Conservation (phyloP, 2,113 vertebrate genomes). For the Lophius piscatorius region DNA sequence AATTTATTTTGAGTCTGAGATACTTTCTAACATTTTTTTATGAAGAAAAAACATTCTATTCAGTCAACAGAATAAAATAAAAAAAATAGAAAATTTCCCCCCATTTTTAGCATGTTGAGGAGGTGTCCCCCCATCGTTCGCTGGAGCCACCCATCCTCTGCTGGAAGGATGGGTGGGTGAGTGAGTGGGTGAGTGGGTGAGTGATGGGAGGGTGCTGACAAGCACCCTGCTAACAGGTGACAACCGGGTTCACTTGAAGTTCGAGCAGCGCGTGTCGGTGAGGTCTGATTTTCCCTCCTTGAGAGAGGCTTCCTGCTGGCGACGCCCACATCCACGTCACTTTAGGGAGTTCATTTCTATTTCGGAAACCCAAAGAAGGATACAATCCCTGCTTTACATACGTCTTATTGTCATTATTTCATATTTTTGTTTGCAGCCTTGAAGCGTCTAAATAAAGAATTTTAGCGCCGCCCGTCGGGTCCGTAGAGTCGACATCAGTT, state of each 20-base stretch:
- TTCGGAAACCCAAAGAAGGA: slow-evolving; percentile 25
- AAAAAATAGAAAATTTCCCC: too few species aligned
- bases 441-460: slow-evolving; percentile 51
- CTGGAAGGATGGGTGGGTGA: slow-evolving; percentile 31
- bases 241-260: slow-evolving; percentile 67
- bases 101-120: too few species aligned
- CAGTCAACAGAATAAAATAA: too few species aligned
- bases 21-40: too few species aligned
- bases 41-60: too few species aligned
- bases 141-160: neutral
- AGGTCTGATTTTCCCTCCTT: slow-evolving; percentile 41
- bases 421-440: slow-evolving; percentile 15
- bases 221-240: slow-evolving; percentile 73
- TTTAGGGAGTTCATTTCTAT: slow-evolving; percentile 32
- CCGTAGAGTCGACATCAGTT: slow-evolving; percentile 45
- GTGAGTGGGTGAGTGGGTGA: slow-evolving; percentile 39
- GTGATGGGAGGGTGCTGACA: slow-evolving; percentile 59
- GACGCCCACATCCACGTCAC: slow-evolving; percentile 42
- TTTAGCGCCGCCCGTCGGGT: slow-evolving; percentile 37
- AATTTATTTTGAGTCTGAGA: too few species aligned
- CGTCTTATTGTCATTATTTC: slow-evolving; percentile 38
- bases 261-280: slow-evolving; percentile 58
- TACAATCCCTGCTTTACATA: slow-evolving; percentile 30
- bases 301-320: slow-evolving; percentile 46
- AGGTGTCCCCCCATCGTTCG: too few species aligned